Percentiles rank a stretch among this genome's conserved stretches.
phyloP scores from a whole-genome alignment of 2,888 invertebrate species.

The Mythimna impura region DNA sequence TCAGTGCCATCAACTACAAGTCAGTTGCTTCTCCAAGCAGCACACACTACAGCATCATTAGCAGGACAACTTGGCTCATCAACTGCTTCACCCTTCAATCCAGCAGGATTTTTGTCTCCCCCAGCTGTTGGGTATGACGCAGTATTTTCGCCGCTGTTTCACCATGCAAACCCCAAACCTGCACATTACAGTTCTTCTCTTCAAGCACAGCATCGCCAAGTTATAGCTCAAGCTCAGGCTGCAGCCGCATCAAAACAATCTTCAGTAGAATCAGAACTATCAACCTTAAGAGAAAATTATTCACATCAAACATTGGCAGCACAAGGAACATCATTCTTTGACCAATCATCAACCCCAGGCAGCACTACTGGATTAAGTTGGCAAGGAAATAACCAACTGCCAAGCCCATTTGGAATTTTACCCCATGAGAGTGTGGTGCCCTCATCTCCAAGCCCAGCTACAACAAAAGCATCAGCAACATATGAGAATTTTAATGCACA shows the following conservation, averaged over 20 bases:
- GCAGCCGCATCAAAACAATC: constrained; percentile 90
- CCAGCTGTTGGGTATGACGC: constrained; percentile 95
- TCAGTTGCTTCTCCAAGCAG: constrained; percentile 92
- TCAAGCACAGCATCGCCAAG: constrained; percentile 93
- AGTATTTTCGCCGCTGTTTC: constrained; percentile 95
- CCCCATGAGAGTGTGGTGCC: constrained; percentile 95
- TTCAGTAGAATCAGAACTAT: constrained; percentile 90
- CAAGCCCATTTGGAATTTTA: constrained; percentile 94
- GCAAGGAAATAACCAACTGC: constrained; percentile 93
- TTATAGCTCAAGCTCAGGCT: constrained; percentile 90
- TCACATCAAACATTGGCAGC: constrained; percentile 90
- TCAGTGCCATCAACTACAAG: constrained; percentile 92
- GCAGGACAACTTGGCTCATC: constrained; percentile 92
- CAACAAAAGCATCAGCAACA: constrained; percentile 90
- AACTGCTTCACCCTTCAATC: constrained; percentile 92
- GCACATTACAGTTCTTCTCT: constrained; percentile 93
- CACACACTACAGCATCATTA: constrained; percentile 91
- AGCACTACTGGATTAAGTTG: constrained; percentile 91
- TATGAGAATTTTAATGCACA: constrained; percentile 94
- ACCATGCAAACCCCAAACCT: constrained; percentile 94
- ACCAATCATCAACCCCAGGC: constrained; percentile 91
- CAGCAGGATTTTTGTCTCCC: constrained; percentile 94
- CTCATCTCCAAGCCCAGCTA: constrained; percentile 91
- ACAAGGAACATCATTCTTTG: constrained; percentile 92
- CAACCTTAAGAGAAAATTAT: constrained; percentile 91